A percentile compares a stretch with the other conserved stretches of the same genome.
Evolutionary conservation across 1,140 invertebrate species (phyloP).

Genomic region (Drosophila truncata): DNA sequence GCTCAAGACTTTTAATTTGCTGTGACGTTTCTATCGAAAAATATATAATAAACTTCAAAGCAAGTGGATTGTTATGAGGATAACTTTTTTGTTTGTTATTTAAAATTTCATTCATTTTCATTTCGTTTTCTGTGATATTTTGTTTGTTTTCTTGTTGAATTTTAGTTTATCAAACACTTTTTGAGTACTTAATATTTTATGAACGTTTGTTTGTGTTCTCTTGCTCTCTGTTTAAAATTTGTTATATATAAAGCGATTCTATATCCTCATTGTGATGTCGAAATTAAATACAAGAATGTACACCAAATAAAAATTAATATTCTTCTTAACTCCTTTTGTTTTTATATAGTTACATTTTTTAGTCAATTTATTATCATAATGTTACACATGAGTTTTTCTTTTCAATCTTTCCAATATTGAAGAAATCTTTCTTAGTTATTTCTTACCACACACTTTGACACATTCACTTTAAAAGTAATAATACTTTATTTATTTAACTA

Average conservation of each 20-base stretch:
- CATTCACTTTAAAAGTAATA: not conserved
- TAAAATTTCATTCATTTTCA: not conserved
- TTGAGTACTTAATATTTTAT: not conserved
- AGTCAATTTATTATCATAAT: not conserved
- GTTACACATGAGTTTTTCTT: not conserved
- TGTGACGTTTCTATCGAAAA: slow-evolving; percentile 9
- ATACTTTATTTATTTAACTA: not conserved
- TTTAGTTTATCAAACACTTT: slow-evolving; percentile 3
- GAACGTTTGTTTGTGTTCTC: not conserved
- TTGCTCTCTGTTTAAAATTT: not conserved
- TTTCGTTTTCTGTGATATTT: not conserved
- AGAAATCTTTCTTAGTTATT: not conserved
- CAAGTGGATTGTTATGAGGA: not conserved
- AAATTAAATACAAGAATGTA: not conserved
- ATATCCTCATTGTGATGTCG: not conserved
- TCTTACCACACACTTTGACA: slow-evolving; percentile 7
- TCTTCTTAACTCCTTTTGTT: not conserved
- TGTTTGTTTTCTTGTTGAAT: too few species aligned
- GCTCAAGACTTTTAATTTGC: slow-evolving; percentile 18
- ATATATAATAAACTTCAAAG: not conserved
- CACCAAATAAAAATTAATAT: not conserved
- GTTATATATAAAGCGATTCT: not conserved
- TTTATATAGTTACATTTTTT: not conserved
- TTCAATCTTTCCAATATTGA: not conserved
- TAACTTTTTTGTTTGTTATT: not conserved